Evolutionary conservation across 1,140 invertebrate genomes (phyloP).

Genomic region (Neodiprion virginianus): DNA sequence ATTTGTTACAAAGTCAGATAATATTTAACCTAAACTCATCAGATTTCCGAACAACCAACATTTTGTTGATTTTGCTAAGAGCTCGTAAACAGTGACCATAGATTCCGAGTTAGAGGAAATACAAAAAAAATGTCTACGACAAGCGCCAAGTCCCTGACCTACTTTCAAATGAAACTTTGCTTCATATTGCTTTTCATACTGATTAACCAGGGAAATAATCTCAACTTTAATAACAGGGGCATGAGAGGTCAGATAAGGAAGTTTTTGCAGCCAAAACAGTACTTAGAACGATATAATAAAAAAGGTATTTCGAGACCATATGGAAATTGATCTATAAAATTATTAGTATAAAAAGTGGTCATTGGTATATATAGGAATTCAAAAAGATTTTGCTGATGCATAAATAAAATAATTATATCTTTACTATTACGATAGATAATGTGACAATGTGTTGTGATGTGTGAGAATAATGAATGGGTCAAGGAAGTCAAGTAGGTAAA

Average conservation of each 20-base stretch:
- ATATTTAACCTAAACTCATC: background rate
- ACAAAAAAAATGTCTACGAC: background rate
- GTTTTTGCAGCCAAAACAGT: background rate
- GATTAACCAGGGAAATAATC: background rate
- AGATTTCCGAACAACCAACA: background rate
- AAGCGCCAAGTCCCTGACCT: background rate
- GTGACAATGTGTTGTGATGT: background rate
- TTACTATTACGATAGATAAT: too few relatives aligned
- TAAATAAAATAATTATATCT: background rate
- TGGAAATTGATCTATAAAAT: background rate
- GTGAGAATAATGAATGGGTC: background rate
- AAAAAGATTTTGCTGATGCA: background rate
- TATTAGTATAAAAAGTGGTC: background rate
- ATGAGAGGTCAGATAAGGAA: constrained; percentile 2
- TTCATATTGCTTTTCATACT: background rate
- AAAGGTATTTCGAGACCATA: background rate
- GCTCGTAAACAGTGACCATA: background rate
- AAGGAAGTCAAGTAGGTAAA: constrained; percentile 3
- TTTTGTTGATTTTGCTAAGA: background rate
- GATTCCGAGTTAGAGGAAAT: background rate
- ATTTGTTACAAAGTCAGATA: background rate
- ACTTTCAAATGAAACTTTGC: background rate
- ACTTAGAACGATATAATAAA: background rate
- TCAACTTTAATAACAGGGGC: background rate
- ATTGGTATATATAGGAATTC: background rate